Conservation (phyloP, 2,113 vertebrate species). For the Tichodroma muraria region DNA sequence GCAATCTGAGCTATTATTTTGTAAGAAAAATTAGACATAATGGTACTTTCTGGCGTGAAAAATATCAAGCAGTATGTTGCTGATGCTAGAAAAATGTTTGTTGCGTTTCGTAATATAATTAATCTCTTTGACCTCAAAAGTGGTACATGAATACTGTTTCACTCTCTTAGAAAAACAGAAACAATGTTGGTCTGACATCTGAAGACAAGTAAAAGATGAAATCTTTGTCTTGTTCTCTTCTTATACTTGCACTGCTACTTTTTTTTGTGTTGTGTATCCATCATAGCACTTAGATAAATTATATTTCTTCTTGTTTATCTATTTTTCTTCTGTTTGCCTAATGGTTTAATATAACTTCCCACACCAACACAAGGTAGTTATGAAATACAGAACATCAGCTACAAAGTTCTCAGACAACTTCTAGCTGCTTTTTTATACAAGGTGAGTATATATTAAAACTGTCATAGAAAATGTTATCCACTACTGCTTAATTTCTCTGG, state of each 20-base stretch:
- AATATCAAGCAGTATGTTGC: background rate
- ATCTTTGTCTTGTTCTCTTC: background rate
- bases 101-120: background rate
- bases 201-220: background rate
- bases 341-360: background rate
- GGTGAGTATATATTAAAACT: background rate
- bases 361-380: background rate
- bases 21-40: no score
- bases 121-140: background rate
- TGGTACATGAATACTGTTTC: background rate
- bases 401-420: background rate
- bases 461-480: background rate
- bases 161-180: background rate
- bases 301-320: background rate
- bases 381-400: background rate
- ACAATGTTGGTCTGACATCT: background rate
- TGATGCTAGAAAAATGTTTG: background rate
- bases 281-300: background rate
- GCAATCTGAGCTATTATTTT: background rate
- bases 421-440: background rate
- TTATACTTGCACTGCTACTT: background rate
- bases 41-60: background rate
- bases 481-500: background rate
- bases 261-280: background rate
- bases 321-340: background rate